phyloP scores from a whole-genome alignment of 2,797 vertebrate genomes.

The Coregonus suidteri region DNA sequence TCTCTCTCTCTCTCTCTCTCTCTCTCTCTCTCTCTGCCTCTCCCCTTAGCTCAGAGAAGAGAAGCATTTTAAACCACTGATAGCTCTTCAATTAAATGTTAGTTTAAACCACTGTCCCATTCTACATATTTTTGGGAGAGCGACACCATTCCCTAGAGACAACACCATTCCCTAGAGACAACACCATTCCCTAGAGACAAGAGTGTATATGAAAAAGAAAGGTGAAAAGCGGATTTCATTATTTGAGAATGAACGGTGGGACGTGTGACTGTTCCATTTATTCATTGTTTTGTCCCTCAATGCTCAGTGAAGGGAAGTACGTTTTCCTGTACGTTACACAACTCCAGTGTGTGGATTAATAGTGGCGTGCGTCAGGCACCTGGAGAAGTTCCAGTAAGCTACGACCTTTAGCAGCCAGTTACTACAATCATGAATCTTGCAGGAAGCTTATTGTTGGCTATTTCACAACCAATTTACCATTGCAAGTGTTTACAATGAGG shows the following conservation, averaged over 20 bases:
- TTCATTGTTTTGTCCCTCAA: slow-evolving; percentile 1
- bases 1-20: no score
- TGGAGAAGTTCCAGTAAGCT: slow-evolving; percentile 22
- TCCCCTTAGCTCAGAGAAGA: background rate
- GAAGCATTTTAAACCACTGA: background rate
- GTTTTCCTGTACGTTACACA: background rate
- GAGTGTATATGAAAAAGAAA: background rate
- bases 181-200: background rate
- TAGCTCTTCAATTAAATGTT: slow-evolving; percentile 3
- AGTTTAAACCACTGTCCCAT: background rate
- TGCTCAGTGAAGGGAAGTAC: slow-evolving; percentile 9
- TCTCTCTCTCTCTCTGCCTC: background rate
- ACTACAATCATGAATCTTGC: slow-evolving; percentile 30
- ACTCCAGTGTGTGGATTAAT: slow-evolving; percentile 14
- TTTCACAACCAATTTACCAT: slow-evolving; percentile 38
- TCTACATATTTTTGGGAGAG: background rate
- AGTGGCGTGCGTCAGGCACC: slow-evolving; percentile 14
- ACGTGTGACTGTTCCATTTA: background rate
- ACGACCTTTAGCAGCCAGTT: slow-evolving; percentile 13
- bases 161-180: background rate
- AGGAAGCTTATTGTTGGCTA: background rate
- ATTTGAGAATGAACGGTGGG: background rate
- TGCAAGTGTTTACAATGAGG: slow-evolving; percentile 23
- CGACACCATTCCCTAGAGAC: background rate
- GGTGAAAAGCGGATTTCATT: background rate